Percentiles rank a stretch among this genome's conserved stretches.
phyloP scores from a whole-genome alignment of 1,140 invertebrate species.

The Cyclargus thomasi region DNA sequence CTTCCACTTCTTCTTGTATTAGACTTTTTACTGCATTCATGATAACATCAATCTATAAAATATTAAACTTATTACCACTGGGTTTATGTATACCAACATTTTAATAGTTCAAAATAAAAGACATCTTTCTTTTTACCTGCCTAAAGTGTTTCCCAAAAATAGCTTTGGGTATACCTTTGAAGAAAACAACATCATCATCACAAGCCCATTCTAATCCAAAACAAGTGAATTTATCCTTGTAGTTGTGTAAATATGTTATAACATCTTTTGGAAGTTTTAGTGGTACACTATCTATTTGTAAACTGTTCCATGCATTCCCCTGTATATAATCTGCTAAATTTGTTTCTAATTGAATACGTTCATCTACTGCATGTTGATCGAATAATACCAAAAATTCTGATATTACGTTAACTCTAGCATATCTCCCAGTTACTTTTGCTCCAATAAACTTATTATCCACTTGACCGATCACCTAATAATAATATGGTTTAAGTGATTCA shows the following conservation, averaged over 20 bases:
- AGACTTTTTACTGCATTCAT: conserved; percentile 45
- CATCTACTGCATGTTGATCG: conserved; percentile 87
- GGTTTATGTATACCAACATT: too few species aligned
- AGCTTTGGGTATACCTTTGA: conserved; percentile 51
- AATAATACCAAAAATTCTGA: conserved; percentile 77
- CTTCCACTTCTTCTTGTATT: conserved; percentile 48
- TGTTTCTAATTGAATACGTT: conserved; percentile 81
- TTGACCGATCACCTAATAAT: conserved; percentile 77
- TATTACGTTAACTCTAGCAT: conserved; percentile 16
- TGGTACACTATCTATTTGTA: conserved; percentile 36
- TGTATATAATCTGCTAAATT: conserved; percentile 55
- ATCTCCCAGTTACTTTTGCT: conserved; percentile 41
- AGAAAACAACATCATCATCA: conserved; percentile 34
- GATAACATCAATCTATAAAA: conserved; percentile 38
- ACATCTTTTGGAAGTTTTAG: conserved; percentile 45
- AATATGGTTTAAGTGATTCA: too few species aligned
- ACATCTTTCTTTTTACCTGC: conserved; percentile 37
- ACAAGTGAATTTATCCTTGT: conserved; percentile 48
- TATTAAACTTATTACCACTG: too few species aligned
- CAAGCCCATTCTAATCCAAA: conserved; percentile 52
- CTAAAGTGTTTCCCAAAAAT: conserved; percentile 55
- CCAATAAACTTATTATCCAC: conserved; percentile 83
- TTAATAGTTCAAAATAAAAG: too few species aligned
- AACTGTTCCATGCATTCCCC: conserved; percentile 41
- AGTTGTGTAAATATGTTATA: conserved; percentile 50